These are phyloP conservation scores for Rhingia campestris DNA, from an alignment of 2,888 invertebrate genomes.

Conservation along the genomic window DNA sequence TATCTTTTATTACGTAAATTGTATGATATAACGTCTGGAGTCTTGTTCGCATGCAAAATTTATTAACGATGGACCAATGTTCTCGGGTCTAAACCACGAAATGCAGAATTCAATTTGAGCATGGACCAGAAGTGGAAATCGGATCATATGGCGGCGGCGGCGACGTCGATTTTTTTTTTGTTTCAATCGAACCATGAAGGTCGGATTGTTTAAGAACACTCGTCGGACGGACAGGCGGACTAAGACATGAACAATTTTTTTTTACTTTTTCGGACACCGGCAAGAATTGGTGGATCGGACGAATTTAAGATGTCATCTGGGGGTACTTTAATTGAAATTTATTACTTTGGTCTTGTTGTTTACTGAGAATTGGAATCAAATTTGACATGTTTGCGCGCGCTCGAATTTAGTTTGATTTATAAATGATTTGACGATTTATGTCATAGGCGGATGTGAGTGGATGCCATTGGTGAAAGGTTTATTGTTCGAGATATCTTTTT, in stretches of 20 bases:
- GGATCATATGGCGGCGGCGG: slow-evolving; percentile 28
- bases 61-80: slow-evolving; percentile 4
- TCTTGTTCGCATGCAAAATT: not conserved
- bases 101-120: slow-evolving; percentile 15
- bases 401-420: slow-evolving; percentile 36
- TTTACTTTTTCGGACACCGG: slow-evolving; percentile 10
- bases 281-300: slow-evolving; percentile 24
- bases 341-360: slow-evolving; percentile 32
- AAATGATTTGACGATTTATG: slow-evolving; percentile 30
- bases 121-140: slow-evolving; percentile 55
- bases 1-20: slow-evolving; percentile 48
- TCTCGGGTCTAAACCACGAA: not conserved
- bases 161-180: not conserved
- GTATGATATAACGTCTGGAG: slow-evolving; percentile 22
- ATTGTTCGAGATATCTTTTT: not conserved
- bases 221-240: not conserved
- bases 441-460: slow-evolving; percentile 19
- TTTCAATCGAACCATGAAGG: slow-evolving; percentile 61
- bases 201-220: slow-evolving; percentile 63
- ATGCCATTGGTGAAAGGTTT: not conserved
- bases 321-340: slow-evolving; percentile 69
- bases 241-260: slow-evolving; percentile 13
- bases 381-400: slow-evolving; percentile 29
- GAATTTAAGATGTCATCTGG: slow-evolving; percentile 61
- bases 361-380: slow-evolving; percentile 27